A percentile compares a stretch with the other conserved stretches of the same genome.
Evolutionary conservation across 2,888 invertebrate genomes (phyloP).

Genomic region (Xanthorhoe spadicearia): DNA sequence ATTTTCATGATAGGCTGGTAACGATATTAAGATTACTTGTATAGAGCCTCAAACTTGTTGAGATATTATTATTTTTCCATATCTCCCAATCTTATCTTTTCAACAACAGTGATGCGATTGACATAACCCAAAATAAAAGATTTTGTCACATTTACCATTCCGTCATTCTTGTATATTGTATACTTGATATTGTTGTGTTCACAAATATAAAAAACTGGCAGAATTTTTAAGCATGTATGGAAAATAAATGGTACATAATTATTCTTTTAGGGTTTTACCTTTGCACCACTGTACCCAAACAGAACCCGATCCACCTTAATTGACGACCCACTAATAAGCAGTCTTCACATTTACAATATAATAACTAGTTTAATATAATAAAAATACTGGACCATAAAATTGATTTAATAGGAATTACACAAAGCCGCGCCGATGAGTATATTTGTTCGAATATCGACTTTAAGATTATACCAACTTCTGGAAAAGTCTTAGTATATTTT

Average conservation of each 20-base stretch:
- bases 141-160: not conserved
- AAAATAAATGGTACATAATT: not conserved
- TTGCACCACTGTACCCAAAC: conserved; percentile 52
- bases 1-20: not conserved
- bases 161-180: too few relatives aligned
- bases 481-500: conserved; percentile 13
- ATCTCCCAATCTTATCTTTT: conserved; percentile 26
- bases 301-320: conserved; percentile 63
- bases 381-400: conserved; percentile 82
- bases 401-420: conserved; percentile 78
- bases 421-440: conserved; percentile 43
- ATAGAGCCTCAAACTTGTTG: not conserved
- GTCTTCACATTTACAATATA: conserved; percentile 73
- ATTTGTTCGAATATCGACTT: conserved; percentile 49
- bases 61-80: conserved; percentile 24
- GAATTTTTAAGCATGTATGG: too few relatives aligned
- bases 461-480: conserved; percentile 27
- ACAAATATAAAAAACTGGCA: too few relatives aligned
- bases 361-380: conserved; percentile 68
- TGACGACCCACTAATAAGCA: conserved; percentile 80
- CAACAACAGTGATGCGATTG: conserved; percentile 21
- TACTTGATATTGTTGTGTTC: too few relatives aligned
- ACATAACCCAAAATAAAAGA: not conserved
- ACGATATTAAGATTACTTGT: not conserved
- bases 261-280: conserved; percentile 27